Evolutionary conservation across 2,888 invertebrate genomes (phyloP), one percentile per base, ranked within the genome.

Genomic region (Notodonta ziczac): DNA sequence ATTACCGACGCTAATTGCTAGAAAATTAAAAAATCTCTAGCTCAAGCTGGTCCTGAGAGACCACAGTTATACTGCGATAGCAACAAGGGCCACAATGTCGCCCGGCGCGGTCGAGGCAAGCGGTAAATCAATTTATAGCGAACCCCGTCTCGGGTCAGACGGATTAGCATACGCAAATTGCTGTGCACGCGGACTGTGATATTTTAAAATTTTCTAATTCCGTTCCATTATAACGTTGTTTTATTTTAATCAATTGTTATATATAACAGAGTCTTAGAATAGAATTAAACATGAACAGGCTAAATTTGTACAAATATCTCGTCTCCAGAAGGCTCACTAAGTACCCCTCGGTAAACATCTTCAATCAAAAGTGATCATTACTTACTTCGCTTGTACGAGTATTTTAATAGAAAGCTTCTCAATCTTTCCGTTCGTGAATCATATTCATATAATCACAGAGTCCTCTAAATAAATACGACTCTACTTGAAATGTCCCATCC

Each of bases 91-190:
- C 24, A 24, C 24, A 24, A 24, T 24, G 24, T 24, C 52, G 52
- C 0, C 51, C 35, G 35, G 7, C 24, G 52, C 58, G 62, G 53
- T 66, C 65, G 62, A 73, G 62, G 63, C 61, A 53, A 58, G 60
- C 66, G 64, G 72, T 73, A 74, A 74, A 73, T 73, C 75, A 74
- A 72, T 73, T 74, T 69, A 69, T 63, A 64, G 62, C 62, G 69
- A n/a, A 53, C 62, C 65, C 53, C 58, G 74, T 46, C 60, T 57
- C 59, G 54, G 52, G 52, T 32, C 52, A 24, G 13, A 52, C 6
- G 70, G 60, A 74, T 73, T 74, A 73, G 65, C 73, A 74, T 73
- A 73, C 73, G 64, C 62, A 74, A 73, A 73, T 74, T 69, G 73
- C 71, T 66, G 57, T 14, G 67, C 72, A 65, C 65, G 72, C 65